Percentiles rank a stretch among this genome's conserved stretches.
Conservation (phyloP, 2,113 vertebrate species). For the Psittacula cyanocephala region DNA sequence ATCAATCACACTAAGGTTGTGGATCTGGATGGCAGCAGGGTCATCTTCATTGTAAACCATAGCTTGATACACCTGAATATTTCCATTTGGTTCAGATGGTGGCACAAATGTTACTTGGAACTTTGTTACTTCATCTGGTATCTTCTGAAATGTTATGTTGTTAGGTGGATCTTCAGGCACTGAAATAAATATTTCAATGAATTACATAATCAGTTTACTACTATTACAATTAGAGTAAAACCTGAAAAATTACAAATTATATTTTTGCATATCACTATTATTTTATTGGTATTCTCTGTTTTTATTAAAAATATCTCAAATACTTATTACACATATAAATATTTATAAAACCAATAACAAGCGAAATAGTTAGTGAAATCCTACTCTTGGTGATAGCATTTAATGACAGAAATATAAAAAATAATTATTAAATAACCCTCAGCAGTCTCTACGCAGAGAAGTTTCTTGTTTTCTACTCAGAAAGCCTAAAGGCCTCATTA, state of each 20-base stretch:
- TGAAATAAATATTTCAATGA: constrained; percentile 67
- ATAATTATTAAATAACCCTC: neutral
- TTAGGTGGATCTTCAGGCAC: constrained; percentile 92
- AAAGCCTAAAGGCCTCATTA: neutral
- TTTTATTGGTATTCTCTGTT: neutral
- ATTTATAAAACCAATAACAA: neutral
- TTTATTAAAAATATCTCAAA: neutral
- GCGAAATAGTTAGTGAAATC: neutral
- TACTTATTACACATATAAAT: neutral
- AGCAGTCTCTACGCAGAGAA: neutral
- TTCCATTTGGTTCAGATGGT: constrained; percentile 88
- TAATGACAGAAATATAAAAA: neutral
- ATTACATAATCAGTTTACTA: neutral
- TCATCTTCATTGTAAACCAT: constrained; percentile 83
- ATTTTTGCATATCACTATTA: neutral
- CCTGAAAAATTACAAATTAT: neutral
- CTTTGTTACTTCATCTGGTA: constrained; percentile 88
- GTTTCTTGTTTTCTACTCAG: neutral
- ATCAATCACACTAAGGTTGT: constrained; percentile 79
- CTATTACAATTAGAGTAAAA: neutral
- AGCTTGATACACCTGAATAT: constrained; percentile 89
- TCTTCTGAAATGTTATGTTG: constrained; percentile 86
- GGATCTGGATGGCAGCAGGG: constrained; percentile 76
- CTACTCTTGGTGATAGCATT: neutral
- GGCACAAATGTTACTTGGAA: constrained; percentile 90